Base-by-base conservation (phyloP, 1,140 invertebrate genomes). In the Drosophila equinoxialis region DNA sequence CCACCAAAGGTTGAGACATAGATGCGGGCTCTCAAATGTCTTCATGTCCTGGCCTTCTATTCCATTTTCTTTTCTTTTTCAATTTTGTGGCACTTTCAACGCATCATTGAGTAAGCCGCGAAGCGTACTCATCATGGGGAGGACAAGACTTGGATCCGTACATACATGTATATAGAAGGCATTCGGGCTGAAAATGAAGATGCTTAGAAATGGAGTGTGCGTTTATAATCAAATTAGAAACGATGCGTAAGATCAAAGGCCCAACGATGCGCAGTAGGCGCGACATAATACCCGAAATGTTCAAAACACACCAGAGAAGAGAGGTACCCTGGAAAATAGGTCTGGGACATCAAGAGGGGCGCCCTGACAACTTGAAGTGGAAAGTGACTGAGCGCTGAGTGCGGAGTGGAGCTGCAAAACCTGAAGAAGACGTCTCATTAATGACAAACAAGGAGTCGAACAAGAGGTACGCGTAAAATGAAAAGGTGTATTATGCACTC, bases 151-250 rank as follows among this genome's bases (percentile, higher is more conserved):
- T 7, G 1, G 17, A 17, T 17, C 17, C 35, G 10, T 64, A 17
- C 71, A 30, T 23, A 3, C 23, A 26, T 26, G 3, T 26, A 26
- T 26, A 26, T 26, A 26, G 30, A 30, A 65, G 58, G 61, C 68
- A 76, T 73, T 74, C 57, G 73, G 60, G 66, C 74, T 81, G 80
- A 89, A 87, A 89, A 87, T 87, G 58, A 89, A 89, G 85, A 87
- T 55, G 69, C 78, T 84, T 55, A 51, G 66, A 77, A 30, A 66
- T 61, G 71, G 59, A 79, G 84, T 77, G 62, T 71, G 79, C 77
- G 85, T 85, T 90, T 87, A 87, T 90, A 90, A 90, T 90, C 87
- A 90, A 90, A 90, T 90, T 90, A 90, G 74, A 87, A 79, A 61
- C 72, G 87, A 90, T 87, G 87, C 87, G 78, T 90, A 74, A 90